Evolutionary conservation across 92 coral and sea anemone genomes (phyloP).

Genomic region (Diadumene lineata): DNA sequence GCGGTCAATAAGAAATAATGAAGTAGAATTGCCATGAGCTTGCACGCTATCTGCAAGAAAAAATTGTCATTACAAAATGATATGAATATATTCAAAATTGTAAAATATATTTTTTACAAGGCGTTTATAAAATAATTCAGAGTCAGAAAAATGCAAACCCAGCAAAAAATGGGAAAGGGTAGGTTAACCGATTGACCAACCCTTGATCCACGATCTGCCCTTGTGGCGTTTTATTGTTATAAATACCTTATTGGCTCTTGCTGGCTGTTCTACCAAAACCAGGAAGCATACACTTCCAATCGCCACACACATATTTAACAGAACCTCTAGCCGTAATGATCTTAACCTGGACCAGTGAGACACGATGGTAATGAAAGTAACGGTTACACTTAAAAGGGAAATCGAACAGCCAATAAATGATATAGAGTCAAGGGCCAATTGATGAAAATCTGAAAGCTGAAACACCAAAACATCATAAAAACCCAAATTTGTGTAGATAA

Average conservation of each 20-base stretch:
- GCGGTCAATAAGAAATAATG: constrained; percentile 46
- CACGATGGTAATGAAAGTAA: constrained; percentile 34
- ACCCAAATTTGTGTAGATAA: too few species aligned
- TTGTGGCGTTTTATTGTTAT: too few species aligned
- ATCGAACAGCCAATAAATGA: constrained; percentile 47
- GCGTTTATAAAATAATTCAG: too few species aligned
- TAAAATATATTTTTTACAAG: too few species aligned
- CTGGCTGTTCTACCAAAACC: constrained; percentile 45
- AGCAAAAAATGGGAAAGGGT: too few species aligned
- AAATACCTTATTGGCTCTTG: constrained; percentile 44
- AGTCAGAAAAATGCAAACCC: too few species aligned
- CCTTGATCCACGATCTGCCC: too few species aligned
- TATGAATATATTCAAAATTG: too few species aligned
- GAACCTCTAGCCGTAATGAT: constrained; percentile 49
- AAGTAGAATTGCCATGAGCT: constrained; percentile 39
- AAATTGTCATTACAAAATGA: too few species aligned
- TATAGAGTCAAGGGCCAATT: constrained; percentile 30
- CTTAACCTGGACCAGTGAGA: constrained; percentile 45
- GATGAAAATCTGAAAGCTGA: constrained; percentile 40
- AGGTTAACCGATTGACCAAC: too few species aligned
- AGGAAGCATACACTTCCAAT: constrained; percentile 46
- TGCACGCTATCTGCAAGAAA: constrained; percentile 38
- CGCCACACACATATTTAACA: constrained; percentile 45
- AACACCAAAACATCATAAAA: constrained; percentile 2
- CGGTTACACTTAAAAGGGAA: constrained; percentile 33